phyloP scores from a whole-genome alignment of 1,140 invertebrate species.

The Caenorhabditis remanei region DNA sequence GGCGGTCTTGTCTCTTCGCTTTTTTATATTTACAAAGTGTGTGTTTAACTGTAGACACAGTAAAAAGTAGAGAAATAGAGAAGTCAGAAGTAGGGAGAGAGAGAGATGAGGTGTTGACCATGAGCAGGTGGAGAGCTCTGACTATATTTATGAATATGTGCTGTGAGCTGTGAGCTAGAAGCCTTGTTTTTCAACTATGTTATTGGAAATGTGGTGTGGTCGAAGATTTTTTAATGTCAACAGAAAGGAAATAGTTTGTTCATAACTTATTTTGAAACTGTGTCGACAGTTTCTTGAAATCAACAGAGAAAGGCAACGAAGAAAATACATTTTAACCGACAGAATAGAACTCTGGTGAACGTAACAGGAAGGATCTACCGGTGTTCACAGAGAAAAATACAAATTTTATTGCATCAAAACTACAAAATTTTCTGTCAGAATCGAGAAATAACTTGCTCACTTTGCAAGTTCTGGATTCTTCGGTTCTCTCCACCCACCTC shows the following conservation, averaged over 20 bases:
- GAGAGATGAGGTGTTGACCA: neutral
- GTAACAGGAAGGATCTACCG: too few relatives aligned
- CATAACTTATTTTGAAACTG: neutral
- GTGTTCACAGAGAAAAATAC: too few relatives aligned
- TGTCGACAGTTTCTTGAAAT: too few relatives aligned
- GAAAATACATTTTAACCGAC: neutral
- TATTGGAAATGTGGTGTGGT: too few relatives aligned
- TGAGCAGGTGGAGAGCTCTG: neutral
- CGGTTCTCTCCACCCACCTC: neutral
- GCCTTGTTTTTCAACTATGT: too few relatives aligned
- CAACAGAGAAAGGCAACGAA: too few relatives aligned
- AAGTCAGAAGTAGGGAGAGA: neutral
- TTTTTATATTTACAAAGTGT: slow-evolving; percentile 1
- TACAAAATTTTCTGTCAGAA: neutral
- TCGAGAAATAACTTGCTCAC: neutral
- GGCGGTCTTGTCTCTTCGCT: neutral
- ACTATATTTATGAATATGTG: neutral
- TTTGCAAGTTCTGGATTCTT: neutral
- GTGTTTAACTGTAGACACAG: neutral
- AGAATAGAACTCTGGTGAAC: too few relatives aligned
- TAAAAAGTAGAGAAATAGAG: neutral
- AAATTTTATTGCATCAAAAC: neutral
- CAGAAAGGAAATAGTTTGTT: neutral
- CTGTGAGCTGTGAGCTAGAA: too few relatives aligned
- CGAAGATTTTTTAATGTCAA: too few relatives aligned